phyloP scores from a whole-genome alignment of 2,113 vertebrate species.

The Phoxinus phoxinus region DNA sequence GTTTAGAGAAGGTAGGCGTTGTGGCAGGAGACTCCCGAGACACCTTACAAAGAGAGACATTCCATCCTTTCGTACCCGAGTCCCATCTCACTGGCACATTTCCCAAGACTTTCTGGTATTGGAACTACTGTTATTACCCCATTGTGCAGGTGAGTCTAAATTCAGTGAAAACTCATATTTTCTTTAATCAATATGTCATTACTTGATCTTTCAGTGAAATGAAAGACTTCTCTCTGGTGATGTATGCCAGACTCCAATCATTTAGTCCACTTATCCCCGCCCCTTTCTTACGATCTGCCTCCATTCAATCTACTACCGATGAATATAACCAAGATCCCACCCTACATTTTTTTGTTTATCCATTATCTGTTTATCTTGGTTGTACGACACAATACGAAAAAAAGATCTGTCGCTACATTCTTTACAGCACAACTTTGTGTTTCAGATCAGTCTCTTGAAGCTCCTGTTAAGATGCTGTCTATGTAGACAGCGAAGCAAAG shows the following conservation, averaged over 20 bases:
- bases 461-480: not conserved
- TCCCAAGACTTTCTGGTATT: conserved; percentile 83
- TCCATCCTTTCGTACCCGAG: conserved; percentile 79
- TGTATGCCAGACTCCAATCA: not conserved
- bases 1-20: conserved; percentile 81
- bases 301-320: not conserved
- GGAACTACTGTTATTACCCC: conserved; percentile 85
- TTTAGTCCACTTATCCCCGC: not conserved
- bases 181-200: no score
- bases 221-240: not conserved
- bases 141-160: conserved; percentile 76
- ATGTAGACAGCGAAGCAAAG: not conserved
- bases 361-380: not conserved
- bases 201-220: no score
- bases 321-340: not conserved
- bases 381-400: not conserved
- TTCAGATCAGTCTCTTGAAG: not conserved
- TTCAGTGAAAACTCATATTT: not conserved
- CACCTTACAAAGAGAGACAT: conserved; percentile 73
- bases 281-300: not conserved
- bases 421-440: not conserved
- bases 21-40: conserved; percentile 76
- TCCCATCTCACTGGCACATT: conserved; percentile 75
- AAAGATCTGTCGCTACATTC: not conserved
- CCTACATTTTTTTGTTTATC: not conserved